phyloP scores from a whole-genome alignment of 1,140 invertebrate genomes.

The Phocides pigmalion region DNA sequence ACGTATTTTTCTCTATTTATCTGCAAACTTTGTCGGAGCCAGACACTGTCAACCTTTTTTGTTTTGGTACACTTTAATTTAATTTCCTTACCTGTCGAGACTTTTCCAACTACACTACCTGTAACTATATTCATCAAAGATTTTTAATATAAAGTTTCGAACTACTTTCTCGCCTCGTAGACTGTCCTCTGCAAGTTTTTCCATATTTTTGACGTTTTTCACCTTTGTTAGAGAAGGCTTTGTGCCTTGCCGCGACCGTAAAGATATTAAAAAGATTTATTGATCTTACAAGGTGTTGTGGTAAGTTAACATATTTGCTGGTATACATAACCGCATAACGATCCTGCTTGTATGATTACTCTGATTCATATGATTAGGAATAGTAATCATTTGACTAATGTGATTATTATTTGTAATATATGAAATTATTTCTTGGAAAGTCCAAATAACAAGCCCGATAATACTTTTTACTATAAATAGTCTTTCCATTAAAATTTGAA shows the following conservation, averaged over 20 bases:
- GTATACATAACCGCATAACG: too few relatives aligned
- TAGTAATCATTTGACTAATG: too few relatives aligned
- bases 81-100: conserved; percentile 1
- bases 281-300: conserved; percentile 9
- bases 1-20: too few relatives aligned
- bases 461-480: too few relatives aligned
- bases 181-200: conserved; percentile 10
- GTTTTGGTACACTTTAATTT: conserved; percentile 13
- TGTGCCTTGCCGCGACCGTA: not conserved
- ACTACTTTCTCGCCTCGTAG: conserved; percentile 8
- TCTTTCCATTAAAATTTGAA: too few relatives aligned
- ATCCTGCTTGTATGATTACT: too few relatives aligned
- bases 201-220: conserved; percentile 13
- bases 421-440: too few relatives aligned
- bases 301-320: not conserved
- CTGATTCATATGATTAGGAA: too few relatives aligned
- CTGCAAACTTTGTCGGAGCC: not conserved
- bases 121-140: conserved; percentile 7
- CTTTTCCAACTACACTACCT: conserved; percentile 3
- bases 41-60: not conserved
- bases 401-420: too few relatives aligned
- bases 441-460: too few relatives aligned
- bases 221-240: conserved; percentile 6
- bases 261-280: conserved; percentile 17
- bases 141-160: conserved; percentile 12